Evolutionary conservation across 2,113 vertebrate species (phyloP).

Genomic region (Campylomormyrus tamandua): DNA sequence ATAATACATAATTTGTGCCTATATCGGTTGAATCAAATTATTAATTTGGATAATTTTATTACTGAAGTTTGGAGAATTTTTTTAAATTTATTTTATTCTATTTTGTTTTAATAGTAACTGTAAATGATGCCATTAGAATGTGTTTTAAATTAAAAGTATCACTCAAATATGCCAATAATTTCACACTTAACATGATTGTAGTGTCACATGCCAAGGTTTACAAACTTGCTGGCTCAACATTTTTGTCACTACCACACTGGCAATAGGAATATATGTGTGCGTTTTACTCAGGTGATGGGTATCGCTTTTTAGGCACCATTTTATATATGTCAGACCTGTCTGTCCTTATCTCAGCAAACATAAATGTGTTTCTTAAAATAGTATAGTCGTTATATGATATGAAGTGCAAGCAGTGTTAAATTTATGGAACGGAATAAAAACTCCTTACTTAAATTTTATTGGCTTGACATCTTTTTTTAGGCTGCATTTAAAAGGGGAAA

Average conservation of each 20-base stretch:
- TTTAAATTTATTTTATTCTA: neutral
- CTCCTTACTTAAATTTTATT: neutral
- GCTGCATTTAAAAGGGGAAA: neutral
- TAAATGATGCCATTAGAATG: neutral
- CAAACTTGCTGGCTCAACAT: neutral
- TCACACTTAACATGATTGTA: neutral
- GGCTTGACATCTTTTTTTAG: neutral
- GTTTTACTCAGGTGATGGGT: neutral
- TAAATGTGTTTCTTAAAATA: neutral
- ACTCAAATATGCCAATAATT: neutral
- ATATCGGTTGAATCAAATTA: neutral
- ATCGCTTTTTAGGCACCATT: neutral
- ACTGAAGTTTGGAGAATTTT: neutral
- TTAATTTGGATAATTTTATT: neutral
- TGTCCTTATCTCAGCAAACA: neutral
- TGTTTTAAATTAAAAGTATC: neutral
- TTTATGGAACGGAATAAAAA: neutral
- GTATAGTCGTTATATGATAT: neutral
- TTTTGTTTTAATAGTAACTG: neutral
- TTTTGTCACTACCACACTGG: neutral
- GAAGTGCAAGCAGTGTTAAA: neutral
- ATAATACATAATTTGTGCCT: neutral
- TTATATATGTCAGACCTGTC: neutral
- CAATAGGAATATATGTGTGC: neutral
- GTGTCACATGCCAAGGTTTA: neutral